Percentiles rank a stretch among this genome's conserved stretches.
These are phyloP conservation scores for Diprion similis DNA, from an alignment of 1,140 invertebrate genomes.

Conservation along the genomic window DNA sequence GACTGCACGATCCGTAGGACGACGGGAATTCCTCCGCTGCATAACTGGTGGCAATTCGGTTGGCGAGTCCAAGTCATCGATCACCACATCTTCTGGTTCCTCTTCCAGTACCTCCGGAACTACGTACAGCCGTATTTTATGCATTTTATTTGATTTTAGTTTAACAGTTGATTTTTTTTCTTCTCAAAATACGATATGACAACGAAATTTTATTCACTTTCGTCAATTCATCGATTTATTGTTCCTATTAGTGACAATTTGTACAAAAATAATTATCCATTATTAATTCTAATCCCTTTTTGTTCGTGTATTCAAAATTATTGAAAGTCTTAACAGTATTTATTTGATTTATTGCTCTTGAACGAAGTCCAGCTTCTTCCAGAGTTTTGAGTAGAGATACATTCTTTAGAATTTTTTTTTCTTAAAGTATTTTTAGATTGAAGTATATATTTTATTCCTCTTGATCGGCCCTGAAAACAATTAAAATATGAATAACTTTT, in stretches of 20 bases:
- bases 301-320: background rate
- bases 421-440: too few relatives aligned
- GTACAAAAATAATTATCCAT: background rate
- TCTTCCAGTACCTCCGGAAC: constrained; percentile 44
- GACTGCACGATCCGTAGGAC: constrained; percentile 25
- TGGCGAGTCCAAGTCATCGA: constrained; percentile 29
- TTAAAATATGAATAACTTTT: too few relatives aligned
- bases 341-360: too few relatives aligned
- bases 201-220: background rate
- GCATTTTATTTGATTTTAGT: constrained; percentile 27
- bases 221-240: background rate
- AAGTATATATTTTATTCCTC: too few relatives aligned
- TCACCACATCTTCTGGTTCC: constrained; percentile 26
- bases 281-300: background rate
- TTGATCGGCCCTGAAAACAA: too few relatives aligned
- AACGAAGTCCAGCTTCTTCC: too few relatives aligned
- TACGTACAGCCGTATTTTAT: constrained; percentile 47
- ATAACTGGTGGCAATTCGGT: constrained; percentile 25
- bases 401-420: too few relatives aligned
- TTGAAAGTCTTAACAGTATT: too few relatives aligned
- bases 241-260: background rate
- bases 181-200: background rate
- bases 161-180: background rate
- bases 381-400: too few relatives aligned
- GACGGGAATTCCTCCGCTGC: constrained; percentile 40